phyloP scores from a whole-genome alignment of 2,113 vertebrate genomes.

The Plotosus lineatus region DNA sequence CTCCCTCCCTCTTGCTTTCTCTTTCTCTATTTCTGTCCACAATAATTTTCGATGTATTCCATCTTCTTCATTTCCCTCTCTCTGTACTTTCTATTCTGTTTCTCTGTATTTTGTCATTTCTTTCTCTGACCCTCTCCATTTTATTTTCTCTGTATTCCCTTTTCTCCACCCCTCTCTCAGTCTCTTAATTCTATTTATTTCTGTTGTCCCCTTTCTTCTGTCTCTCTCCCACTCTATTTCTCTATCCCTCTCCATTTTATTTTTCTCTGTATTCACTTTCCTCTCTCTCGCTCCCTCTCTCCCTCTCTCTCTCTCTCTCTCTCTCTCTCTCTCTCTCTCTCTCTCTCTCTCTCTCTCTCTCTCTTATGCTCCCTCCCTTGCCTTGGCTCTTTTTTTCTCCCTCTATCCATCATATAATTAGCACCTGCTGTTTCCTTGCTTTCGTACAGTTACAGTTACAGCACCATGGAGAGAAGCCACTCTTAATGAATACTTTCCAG shows the following conservation, averaged over 20 bases:
- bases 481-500: constrained; percentile 23
- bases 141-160: neutral
- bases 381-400: neutral
- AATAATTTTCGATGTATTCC: no score
- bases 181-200: no score
- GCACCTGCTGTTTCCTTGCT: constrained; percentile 53
- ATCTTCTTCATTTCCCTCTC: neutral
- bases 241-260: neutral
- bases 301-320: neutral
- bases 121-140: neutral
- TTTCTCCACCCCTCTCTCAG: neutral
- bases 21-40: no score
- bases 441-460: constrained; percentile 53
- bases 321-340: neutral
- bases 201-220: no score
- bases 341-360: neutral
- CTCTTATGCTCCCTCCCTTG: constrained; percentile 18
- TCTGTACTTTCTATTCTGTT: no score
- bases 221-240: neutral
- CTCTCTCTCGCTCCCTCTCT: neutral
- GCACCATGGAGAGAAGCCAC: constrained; percentile 7
- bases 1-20: neutral
- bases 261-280: neutral
- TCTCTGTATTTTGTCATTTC: neutral
- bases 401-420: constrained; percentile 59